phyloP scores from a whole-genome alignment of 2,113 vertebrate genomes.

The Erythrocebus patas region DNA sequence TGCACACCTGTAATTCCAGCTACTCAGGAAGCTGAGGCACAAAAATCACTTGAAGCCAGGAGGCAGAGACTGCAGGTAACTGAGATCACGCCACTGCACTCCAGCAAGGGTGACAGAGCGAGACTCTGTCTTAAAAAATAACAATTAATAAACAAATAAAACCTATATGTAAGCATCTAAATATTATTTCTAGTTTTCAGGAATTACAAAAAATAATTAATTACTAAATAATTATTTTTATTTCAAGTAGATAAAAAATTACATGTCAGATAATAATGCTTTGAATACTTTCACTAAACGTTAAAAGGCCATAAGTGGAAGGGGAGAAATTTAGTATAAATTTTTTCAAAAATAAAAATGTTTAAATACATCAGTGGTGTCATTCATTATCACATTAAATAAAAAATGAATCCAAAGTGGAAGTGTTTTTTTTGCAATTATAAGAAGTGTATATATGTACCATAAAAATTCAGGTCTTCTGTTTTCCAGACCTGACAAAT shows the following conservation, averaged over 20 bases:
- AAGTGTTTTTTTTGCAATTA: not conserved
- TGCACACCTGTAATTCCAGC: too few species aligned
- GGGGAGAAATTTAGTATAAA: not conserved
- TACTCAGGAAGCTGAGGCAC: too few species aligned
- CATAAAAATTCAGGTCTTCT: slow-evolving; percentile 12
- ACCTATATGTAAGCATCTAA: not conserved
- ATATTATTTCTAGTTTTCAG: slow-evolving; percentile 17
- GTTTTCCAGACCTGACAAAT: not conserved
- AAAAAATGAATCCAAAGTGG: not conserved
- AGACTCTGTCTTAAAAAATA: too few species aligned
- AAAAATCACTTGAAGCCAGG: too few species aligned
- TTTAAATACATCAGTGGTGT: not conserved
- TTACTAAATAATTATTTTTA: not conserved
- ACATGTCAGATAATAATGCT: slow-evolving; percentile 9
- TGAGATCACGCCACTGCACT: too few species aligned
- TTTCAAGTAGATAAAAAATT: not conserved
- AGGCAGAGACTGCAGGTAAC: too few species aligned
- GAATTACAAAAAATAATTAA: not conserved
- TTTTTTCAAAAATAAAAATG: slow-evolving; percentile 43
- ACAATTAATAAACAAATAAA: not conserved
- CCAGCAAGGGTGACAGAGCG: too few species aligned
- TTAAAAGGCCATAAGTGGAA: not conserved
- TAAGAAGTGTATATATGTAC: not conserved
- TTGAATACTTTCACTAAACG: not conserved
- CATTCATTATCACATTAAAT: slow-evolving; percentile 26